Evolutionary conservation across 2,797 vertebrate genomes (phyloP).

Genomic region (Malacoraja senta): DNA sequence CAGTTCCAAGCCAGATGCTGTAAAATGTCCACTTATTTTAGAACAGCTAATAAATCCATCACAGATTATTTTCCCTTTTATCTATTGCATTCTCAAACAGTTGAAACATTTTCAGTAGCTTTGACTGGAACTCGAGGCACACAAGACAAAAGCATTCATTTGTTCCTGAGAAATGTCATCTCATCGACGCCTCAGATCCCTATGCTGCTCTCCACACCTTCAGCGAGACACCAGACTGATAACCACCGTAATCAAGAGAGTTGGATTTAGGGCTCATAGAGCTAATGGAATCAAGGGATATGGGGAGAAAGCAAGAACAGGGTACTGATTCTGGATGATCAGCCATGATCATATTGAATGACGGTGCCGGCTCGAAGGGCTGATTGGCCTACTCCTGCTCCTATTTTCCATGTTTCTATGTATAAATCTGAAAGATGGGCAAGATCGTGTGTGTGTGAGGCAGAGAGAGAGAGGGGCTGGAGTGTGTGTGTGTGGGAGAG

Average conservation of each 20-base stretch:
- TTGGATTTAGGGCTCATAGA: no score
- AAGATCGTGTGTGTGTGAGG: no score
- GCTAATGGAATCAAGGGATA: no score
- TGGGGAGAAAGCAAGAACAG: no score
- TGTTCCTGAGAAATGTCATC: neutral
- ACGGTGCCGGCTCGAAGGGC: no score
- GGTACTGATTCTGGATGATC: no score
- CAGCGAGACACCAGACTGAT: neutral
- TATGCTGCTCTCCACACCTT: neutral
- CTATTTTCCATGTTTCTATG: no score
- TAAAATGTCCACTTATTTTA: constrained; percentile 23
- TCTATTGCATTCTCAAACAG: neutral
- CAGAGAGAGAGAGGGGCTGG: no score
- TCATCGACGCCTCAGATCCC: neutral
- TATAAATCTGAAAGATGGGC: neutral
- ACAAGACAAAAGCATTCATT: neutral
- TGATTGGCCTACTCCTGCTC: no score
- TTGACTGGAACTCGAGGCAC: neutral
- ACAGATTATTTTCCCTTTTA: neutral
- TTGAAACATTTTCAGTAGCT: neutral
- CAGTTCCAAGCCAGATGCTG: neutral
- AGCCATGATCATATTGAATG: no score
- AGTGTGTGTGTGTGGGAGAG: no score
- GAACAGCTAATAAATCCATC: constrained; percentile 24
- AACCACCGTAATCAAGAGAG: neutral